Evolutionary conservation across 2,888 invertebrate species (phyloP).

Genomic region (Stratiomys singularior): DNA sequence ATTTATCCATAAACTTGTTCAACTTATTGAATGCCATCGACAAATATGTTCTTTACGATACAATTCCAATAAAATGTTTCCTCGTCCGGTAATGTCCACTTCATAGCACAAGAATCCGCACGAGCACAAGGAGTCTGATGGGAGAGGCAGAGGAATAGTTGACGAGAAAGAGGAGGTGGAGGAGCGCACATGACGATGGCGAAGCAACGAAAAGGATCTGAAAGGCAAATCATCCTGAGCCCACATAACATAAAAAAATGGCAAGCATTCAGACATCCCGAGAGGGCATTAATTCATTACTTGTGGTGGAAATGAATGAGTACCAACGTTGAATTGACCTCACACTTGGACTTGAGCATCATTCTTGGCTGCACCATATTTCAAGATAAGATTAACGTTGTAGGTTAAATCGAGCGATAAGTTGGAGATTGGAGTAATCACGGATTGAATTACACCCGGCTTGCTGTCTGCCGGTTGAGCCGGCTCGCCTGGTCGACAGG

Average conservation of each 20-base stretch:
- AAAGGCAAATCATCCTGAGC: slow-evolving; percentile 21
- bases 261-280: slow-evolving; percentile 26
- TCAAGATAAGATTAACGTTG: slow-evolving; percentile 45
- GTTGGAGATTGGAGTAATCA: slow-evolving; percentile 34
- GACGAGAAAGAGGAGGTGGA: not conserved
- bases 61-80: slow-evolving; percentile 11
- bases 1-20: slow-evolving; percentile 34
- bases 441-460: slow-evolving; percentile 38
- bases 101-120: slow-evolving; percentile 1
- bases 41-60: slow-evolving; percentile 12
- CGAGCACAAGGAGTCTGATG: not conserved
- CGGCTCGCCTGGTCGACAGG: not conserved
- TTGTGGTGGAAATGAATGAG: slow-evolving; percentile 8
- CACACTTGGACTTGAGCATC: not conserved
- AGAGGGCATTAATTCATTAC: slow-evolving; percentile 33
- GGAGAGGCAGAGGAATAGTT: no score
- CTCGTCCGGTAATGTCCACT: slow-evolving; percentile 13
- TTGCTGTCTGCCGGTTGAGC: no score
- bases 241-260: slow-evolving; percentile 25
- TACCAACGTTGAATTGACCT: slow-evolving; percentile 18
- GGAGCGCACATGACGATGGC: no score
- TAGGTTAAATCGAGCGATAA: slow-evolving; percentile 40
- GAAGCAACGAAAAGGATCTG: not conserved
- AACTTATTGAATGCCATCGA: slow-evolving; percentile 40
- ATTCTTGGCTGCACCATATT: slow-evolving; percentile 13